Conservation (phyloP, 2,888 invertebrate species). For the Pollenia angustigena region DNA sequence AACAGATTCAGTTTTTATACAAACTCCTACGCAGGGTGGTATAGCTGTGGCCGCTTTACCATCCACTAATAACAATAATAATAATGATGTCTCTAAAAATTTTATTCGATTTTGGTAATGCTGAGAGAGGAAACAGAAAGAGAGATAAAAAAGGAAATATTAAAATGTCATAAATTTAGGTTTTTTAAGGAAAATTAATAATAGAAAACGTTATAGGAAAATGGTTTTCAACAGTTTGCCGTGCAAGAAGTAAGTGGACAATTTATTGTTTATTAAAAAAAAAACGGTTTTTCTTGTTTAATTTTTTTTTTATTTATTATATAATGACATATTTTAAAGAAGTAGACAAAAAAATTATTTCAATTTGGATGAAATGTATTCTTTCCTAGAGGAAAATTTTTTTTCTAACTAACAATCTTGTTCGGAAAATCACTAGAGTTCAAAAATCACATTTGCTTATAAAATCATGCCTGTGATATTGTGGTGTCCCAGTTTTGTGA, state of each 20-base stretch:
- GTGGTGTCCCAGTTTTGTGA: too few species aligned
- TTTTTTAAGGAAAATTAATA: conserved; percentile 10
- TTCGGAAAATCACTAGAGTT: too few species aligned
- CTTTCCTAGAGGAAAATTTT: too few species aligned
- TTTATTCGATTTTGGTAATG: conserved; percentile 58
- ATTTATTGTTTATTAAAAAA: background rate
- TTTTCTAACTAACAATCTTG: too few species aligned
- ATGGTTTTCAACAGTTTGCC: conserved; percentile 29
- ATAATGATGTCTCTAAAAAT: conserved; percentile 38
- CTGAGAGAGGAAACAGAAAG: background rate
- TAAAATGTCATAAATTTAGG: conserved; percentile 34
- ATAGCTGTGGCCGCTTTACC: conserved; percentile 83
- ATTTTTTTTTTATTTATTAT: too few species aligned
- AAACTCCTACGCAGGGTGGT: conserved; percentile 82
- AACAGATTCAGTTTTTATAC: conserved; percentile 80
- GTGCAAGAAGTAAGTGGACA: conserved; percentile 41
- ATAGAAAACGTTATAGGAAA: conserved; percentile 10
- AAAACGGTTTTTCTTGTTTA: too few species aligned
- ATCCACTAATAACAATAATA: conserved; percentile 64
- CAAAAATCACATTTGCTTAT: too few species aligned
- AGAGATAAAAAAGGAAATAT: background rate
- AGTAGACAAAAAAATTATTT: too few species aligned
- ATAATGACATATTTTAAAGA: too few species aligned
- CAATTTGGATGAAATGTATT: too few species aligned
- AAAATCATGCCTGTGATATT: too few species aligned